Evolutionary conservation across 2,113 vertebrate species (phyloP).

Genomic region (Sinosuthora webbiana): DNA sequence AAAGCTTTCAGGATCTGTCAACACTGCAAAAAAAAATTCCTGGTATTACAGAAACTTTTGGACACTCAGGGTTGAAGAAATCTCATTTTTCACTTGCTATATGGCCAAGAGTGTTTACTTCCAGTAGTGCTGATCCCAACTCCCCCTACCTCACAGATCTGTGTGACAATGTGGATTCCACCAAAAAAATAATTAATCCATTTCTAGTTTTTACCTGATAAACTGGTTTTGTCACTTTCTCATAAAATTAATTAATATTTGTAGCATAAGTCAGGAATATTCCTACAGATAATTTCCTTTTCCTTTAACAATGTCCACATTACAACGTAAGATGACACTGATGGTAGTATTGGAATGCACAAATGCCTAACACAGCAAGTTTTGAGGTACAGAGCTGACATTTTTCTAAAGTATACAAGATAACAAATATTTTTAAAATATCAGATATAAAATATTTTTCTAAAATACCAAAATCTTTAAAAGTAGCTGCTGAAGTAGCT

Average conservation of each 20-base stretch:
- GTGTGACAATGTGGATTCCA: background rate
- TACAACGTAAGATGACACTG: background rate
- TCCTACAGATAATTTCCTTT: background rate
- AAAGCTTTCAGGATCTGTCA: background rate
- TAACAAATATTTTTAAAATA: no score
- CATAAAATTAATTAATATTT: background rate
- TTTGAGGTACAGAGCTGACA: background rate
- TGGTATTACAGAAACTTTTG: background rate
- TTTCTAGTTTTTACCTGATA: background rate
- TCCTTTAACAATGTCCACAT: background rate
- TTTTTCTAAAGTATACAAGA: no score
- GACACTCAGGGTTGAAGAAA: background rate
- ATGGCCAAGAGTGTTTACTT: background rate
- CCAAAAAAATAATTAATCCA: fast-evolving
- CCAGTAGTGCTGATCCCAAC: background rate
- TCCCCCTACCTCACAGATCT: no score
- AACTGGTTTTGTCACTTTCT: background rate
- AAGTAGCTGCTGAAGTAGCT: background rate
- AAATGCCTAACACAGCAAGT: background rate
- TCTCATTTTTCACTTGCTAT: background rate
- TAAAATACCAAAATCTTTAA: background rate
- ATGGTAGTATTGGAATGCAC: background rate
- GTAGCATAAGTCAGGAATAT: background rate
- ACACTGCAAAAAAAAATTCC: background rate
- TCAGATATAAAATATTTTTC: background rate